A percentile compares a stretch with the other conserved stretches of the same genome.
Conservation (phyloP, 2,113 vertebrate species). For the Upupa epops region DNA sequence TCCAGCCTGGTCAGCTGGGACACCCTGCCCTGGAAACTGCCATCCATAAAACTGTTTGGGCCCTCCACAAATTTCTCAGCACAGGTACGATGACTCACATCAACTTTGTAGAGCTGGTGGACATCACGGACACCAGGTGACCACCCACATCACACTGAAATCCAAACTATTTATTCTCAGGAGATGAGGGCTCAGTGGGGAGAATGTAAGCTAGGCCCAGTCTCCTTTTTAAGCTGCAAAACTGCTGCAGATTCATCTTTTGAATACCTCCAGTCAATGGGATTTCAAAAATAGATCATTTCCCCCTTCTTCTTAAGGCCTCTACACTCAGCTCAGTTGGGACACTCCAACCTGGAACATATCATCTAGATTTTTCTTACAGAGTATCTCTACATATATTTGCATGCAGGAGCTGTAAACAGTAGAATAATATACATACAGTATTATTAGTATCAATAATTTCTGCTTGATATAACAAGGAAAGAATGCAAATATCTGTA, state of each 20-base stretch:
- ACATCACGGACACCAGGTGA: rapidly evolving
- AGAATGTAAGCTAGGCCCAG: neutral
- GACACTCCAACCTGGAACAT: neutral
- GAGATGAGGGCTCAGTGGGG: neutral
- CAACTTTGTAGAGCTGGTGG: neutral
- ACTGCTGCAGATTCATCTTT: neutral
- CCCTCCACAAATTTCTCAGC: neutral
- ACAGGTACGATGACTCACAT: rapidly evolving
- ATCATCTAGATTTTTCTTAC: neutral
- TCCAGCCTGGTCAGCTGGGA: rapidly evolving
- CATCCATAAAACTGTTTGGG: rapidly evolving
- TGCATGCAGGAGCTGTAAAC: neutral
- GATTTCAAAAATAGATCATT: neutral
- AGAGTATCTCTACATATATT: rapidly evolving
- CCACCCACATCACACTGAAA: neutral
- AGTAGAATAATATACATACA: neutral
- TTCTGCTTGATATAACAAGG: neutral
- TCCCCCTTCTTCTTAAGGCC: neutral
- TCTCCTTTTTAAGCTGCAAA: neutral
- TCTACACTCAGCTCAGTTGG: neutral
- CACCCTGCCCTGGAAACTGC: neutral
- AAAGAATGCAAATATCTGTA: neutral
- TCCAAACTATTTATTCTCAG: neutral
- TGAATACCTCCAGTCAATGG: neutral
- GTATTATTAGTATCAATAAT: neutral